These are phyloP conservation scores for Nannobrachium achirus DNA, from an alignment of 2,113 vertebrate species.

Conservation along the genomic window DNA sequence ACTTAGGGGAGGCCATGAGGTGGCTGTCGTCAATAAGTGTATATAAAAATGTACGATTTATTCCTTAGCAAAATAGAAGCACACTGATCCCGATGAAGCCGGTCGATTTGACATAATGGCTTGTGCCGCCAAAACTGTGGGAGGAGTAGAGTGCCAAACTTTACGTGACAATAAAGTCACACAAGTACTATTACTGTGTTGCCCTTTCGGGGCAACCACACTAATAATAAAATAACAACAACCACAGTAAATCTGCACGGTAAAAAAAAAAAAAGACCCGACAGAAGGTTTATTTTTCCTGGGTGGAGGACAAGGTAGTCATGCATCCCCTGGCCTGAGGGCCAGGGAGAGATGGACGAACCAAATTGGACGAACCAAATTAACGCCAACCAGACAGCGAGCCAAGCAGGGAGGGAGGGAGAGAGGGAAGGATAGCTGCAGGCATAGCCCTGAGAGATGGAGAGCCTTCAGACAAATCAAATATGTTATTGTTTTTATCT, in stretches of 20 bases:
- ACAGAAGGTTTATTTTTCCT: conserved; percentile 56
- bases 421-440: conserved; percentile 53
- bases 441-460: conserved; percentile 67
- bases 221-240: conserved; percentile 31
- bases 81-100: too few relatives aligned
- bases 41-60: too few relatives aligned
- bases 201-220: too few relatives aligned
- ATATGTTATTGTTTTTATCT: conserved; percentile 24
- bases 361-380: too few relatives aligned
- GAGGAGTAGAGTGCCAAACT: too few relatives aligned
- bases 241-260: conserved; percentile 52
- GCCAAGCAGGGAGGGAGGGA: conserved; percentile 1
- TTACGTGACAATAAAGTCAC: too few relatives aligned
- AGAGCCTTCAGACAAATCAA: conserved; percentile 63
- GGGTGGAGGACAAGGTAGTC: conserved; percentile 68
- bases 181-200: too few relatives aligned
- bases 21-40: too few relatives aligned
- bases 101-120: too few relatives aligned
- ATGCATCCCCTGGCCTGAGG: conserved; percentile 57
- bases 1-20: too few relatives aligned
- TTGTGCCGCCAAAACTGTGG: too few relatives aligned
- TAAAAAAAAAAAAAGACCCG: conserved; percentile 56
- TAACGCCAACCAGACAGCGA: neutral
- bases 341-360: conserved; percentile 31
- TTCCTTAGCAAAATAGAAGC: too few relatives aligned